phyloP scores from a whole-genome alignment of 2,113 vertebrate genomes.

The Edolisoma coerulescens region DNA sequence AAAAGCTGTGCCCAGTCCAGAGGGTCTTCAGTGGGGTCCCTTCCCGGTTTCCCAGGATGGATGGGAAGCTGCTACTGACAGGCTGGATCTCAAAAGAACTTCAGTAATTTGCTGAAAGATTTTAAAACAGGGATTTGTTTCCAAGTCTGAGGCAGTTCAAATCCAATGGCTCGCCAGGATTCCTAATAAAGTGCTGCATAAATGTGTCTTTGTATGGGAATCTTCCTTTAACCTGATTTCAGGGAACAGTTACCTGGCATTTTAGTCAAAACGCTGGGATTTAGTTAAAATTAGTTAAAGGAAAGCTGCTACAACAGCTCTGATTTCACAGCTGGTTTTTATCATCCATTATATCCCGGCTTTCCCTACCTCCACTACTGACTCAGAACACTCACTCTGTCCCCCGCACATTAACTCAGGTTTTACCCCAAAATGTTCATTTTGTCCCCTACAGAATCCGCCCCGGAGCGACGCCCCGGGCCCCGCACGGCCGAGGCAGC shows the following conservation, averaged over 20 bases:
- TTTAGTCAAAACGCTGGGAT: background rate
- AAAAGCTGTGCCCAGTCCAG: background rate
- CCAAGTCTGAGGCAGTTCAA: background rate
- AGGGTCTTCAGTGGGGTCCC: background rate
- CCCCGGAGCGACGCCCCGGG: background rate
- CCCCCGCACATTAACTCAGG: background rate
- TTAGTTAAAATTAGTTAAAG: too few species aligned
- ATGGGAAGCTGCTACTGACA: background rate
- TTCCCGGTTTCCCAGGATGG: background rate
- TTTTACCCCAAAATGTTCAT: background rate
- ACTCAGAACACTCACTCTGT: background rate
- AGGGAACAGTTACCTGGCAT: background rate
- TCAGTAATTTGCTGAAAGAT: background rate
- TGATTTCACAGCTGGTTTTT: background rate
- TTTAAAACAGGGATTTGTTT: background rate
- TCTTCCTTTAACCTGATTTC: background rate
- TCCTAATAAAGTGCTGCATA: background rate
- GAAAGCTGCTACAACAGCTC: background rate
- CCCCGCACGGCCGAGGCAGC: background rate
- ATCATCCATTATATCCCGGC: too few species aligned
- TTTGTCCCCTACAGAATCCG: background rate
- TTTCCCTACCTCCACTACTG: background rate
- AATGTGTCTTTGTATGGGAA: background rate
- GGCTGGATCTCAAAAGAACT: background rate
- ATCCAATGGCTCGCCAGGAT: background rate